Percentiles rank a stretch among this genome's conserved stretches.
Evolutionary conservation across 2,888 invertebrate species (phyloP).

Genomic region (Alloplasta piceator): DNA sequence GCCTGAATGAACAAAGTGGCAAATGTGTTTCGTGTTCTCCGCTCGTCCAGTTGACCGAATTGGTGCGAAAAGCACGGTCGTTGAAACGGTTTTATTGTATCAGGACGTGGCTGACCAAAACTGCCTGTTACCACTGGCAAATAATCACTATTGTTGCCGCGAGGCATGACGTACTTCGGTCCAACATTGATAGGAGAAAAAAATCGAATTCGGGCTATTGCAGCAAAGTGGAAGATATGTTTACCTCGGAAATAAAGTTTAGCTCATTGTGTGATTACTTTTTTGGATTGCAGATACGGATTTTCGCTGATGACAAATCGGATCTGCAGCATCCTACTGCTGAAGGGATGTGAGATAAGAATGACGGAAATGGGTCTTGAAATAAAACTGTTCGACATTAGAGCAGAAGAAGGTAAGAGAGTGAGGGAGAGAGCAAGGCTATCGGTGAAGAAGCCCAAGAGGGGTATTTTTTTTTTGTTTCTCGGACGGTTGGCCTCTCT

Average conservation of each 20-base stretch:
- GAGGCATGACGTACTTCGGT: neutral
- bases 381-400: conserved; percentile 7
- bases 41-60: conserved; percentile 20
- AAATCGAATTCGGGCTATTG: too few species aligned
- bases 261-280: too few species aligned
- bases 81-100: conserved; percentile 2
- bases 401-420: neutral
- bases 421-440: neutral
- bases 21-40: conserved; percentile 3
- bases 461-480: conserved; percentile 30
- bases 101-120: conserved; percentile 36
- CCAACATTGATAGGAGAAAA: too few species aligned
- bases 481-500: conserved; percentile 12
- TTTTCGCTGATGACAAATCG: too few species aligned
- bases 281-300: too few species aligned
- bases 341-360: neutral
- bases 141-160: conserved; percentile 20
- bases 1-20: conserved; percentile 18
- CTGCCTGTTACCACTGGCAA: conserved; percentile 28
- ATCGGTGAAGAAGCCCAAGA: conserved; percentile 8
- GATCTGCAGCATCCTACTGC: too few species aligned
- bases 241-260: too few species aligned
- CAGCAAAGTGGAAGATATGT: too few species aligned
- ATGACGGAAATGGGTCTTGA: neutral
- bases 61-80: conserved; percentile 1